phyloP scores from a whole-genome alignment of 2,113 vertebrate genomes.

The Pelvicachromis taeniatus region DNA sequence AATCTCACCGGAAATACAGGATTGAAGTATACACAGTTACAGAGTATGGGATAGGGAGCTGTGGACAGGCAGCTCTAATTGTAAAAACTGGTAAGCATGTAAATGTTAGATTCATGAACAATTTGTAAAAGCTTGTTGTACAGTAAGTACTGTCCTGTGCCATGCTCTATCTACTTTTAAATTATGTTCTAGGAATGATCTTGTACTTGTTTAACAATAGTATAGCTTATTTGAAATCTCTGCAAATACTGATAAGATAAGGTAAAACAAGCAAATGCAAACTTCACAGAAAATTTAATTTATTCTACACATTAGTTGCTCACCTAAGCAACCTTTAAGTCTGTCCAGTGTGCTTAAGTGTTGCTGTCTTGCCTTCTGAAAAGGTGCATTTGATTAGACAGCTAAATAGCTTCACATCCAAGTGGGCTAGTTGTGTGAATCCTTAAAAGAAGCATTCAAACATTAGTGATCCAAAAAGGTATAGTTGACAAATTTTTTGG shows the following conservation, averaged over 20 bases:
- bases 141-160: background rate
- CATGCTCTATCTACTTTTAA: background rate
- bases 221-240: background rate
- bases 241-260: background rate
- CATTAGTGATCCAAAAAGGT: no score
- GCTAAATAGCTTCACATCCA: background rate
- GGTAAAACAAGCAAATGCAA: background rate
- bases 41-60: constrained; percentile 72
- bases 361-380: background rate
- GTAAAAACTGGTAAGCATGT: constrained; percentile 75
- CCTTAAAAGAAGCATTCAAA: no score
- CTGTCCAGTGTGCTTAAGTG: background rate
- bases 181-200: background rate
- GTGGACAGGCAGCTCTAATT: constrained; percentile 57
- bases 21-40: constrained; percentile 76
- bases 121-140: background rate
- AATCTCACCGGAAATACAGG: constrained; percentile 75
- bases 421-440: background rate
- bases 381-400: background rate
- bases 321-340: background rate
- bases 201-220: background rate
- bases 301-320: background rate
- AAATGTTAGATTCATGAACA: background rate
- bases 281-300: background rate
- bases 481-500: no score